Evolutionary conservation across 1,140 invertebrate species (phyloP).

Genomic region (Drosophila sulfurigaster): DNA sequence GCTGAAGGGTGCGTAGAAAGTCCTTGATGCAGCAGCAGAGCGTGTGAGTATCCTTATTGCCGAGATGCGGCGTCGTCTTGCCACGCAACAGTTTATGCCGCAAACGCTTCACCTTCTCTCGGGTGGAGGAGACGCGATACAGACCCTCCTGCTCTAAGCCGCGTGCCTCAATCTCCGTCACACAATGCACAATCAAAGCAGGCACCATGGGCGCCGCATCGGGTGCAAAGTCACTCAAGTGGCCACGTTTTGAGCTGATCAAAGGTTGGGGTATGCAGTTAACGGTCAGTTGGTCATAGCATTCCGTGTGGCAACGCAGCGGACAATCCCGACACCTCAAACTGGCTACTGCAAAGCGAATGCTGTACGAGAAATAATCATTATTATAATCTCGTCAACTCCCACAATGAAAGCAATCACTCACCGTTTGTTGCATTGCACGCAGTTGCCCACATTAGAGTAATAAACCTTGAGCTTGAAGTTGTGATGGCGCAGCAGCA

Average conservation of each 20-base stretch:
- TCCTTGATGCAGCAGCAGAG: constrained; percentile 95
- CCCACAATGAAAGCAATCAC: background rate
- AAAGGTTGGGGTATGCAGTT: constrained; percentile 89
- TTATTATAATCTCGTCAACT: background rate
- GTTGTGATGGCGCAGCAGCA: constrained; percentile 87
- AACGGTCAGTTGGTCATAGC: constrained; percentile 90
- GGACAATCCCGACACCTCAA: constrained; percentile 92
- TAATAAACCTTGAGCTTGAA: constrained; percentile 93
- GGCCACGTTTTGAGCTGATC: constrained; percentile 86
- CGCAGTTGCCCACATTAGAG: constrained; percentile 93
- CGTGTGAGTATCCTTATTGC: constrained; percentile 90
- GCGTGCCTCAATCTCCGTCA: constrained; percentile 95
- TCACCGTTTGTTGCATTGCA: constrained; percentile 91
- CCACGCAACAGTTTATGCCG: constrained; percentile 92
- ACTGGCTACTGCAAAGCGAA: constrained; percentile 89
- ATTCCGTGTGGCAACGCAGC: constrained; percentile 89
- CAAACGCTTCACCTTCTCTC: constrained; percentile 92
- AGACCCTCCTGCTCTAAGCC: constrained; percentile 94
- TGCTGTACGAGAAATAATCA: constrained; percentile 82
- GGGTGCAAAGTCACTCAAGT: constrained; percentile 93
- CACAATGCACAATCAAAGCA: constrained; percentile 95
- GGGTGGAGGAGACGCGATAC: constrained; percentile 95
- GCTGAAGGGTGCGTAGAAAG: constrained; percentile 91
- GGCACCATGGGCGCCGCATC: constrained; percentile 95
- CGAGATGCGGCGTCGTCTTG: constrained; percentile 90